Base-by-base conservation (phyloP, 2,888 invertebrate genomes). In the Maniola hyperantus region DNA sequence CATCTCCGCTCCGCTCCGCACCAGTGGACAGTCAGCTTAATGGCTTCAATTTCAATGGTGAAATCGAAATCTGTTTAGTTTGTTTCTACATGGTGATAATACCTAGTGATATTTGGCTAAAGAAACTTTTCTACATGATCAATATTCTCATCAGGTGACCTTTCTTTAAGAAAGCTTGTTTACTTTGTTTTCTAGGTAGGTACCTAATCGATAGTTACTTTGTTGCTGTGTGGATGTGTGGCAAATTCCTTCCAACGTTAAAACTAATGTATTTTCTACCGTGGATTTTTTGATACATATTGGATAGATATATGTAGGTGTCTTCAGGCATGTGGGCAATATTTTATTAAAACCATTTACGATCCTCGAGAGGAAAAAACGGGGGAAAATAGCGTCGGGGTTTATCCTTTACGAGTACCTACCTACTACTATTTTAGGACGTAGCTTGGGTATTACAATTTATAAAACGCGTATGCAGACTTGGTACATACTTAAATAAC, bases 291-390 rank as follows among this genome's bases (percentile, higher is more conserved):
- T 36, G 36, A 10, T 10, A 36, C 36, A 7, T 36, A 0, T 36
- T 36, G 0, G 7, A 10, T 39, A 39, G 46, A 6, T 20, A 15
- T n/a, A n/a, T 53, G 33, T 53, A 26, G 51, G 33, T n/a, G n/a
- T 53, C 11, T 53, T 53, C 7, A 54, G 34, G 54, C n/a, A 54
- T 53, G 26, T 20, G 36, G 34, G 54, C n/a, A 54, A n/a, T 54
- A 33, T 33, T 54, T 34, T 54, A 34, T 54, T 15, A 36, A 34
- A 34, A 54, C 33, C 7, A 8, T 54, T 34, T 36, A 54, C 54
- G 34, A 34, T 54, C 8, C 6, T 54, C 15, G 6, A n/a, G 15
- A 54, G 54, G n/a, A 8, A 36, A 54, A 54, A 54, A 18, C 11
- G n/a, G 46, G n/a, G 13, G 7, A 15, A 50, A 50, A 18, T 11